A percentile compares a stretch with the other conserved stretches of the same genome.
phyloP scores from a whole-genome alignment of 2,888 invertebrate genomes.

The Oasisia sp. region DNA sequence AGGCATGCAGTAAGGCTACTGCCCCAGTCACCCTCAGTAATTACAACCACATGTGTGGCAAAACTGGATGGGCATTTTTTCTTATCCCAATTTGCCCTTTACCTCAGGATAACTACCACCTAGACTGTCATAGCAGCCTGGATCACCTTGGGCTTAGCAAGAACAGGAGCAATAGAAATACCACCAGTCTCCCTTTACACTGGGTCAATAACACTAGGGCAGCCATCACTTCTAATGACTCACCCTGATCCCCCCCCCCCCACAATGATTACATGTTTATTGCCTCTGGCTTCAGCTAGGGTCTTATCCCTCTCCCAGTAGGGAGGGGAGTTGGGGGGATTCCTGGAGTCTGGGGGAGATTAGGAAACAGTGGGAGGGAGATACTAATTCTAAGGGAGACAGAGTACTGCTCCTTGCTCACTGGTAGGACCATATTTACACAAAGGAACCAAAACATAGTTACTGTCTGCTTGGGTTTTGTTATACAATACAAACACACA shows the following conservation, averaged over 20 bases:
- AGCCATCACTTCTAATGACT: not conserved
- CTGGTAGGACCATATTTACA: not conserved
- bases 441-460: not conserved
- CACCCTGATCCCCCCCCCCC: not conserved
- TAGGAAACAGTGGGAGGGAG: not conserved
- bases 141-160: not conserved
- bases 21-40: too few relatives aligned
- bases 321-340: not conserved
- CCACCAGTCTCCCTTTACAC: not conserved
- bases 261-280: not conserved
- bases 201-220: not conserved
- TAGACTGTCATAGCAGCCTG: not conserved
- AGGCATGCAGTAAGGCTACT: too few relatives aligned
- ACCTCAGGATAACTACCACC: not conserved
- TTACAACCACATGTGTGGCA: too few relatives aligned
- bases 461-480: not conserved
- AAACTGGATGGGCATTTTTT: too few relatives aligned
- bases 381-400: not conserved
- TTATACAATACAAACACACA: not conserved
- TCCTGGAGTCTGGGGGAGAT: not conserved
- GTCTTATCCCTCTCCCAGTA: not conserved
- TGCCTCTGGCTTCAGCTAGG: conserved; percentile 1
- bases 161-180: not conserved
- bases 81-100: not conserved
- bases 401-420: not conserved